Evolutionary conservation across 2,113 vertebrate genomes (phyloP).

Genomic region (Atractosteus spatula): DNA sequence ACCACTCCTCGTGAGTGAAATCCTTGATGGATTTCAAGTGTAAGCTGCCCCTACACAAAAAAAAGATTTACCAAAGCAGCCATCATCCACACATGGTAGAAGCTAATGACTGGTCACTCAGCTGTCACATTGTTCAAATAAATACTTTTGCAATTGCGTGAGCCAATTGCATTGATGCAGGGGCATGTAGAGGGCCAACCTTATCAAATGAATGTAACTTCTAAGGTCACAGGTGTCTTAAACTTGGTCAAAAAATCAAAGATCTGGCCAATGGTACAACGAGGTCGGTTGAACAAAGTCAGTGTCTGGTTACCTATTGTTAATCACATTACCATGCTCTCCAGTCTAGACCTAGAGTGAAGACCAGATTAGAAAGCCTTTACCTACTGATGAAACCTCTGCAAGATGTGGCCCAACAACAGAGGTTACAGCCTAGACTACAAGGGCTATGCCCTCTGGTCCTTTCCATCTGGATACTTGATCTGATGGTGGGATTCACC

Average conservation of each 20-base stretch:
- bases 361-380: background rate
- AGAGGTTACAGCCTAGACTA: background rate
- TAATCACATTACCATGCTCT: constrained; percentile 55
- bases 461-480: constrained; percentile 49
- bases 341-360: constrained; percentile 36
- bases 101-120: too few relatives aligned
- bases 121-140: too few relatives aligned
- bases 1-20: too few relatives aligned
- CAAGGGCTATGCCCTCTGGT: background rate
- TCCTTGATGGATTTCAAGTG: too few relatives aligned
- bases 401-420: too few relatives aligned
- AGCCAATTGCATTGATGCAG: too few relatives aligned
- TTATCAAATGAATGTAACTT: background rate
- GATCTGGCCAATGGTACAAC: background rate
- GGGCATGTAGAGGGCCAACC: background rate
- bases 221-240: constrained; percentile 9
- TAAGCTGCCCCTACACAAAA: too few relatives aligned
- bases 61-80: too few relatives aligned
- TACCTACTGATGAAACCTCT: too few relatives aligned
- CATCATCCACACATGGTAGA: too few relatives aligned
- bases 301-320: constrained; percentile 25
- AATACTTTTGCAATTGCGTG: too few relatives aligned
- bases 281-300: constrained; percentile 19
- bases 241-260: background rate
- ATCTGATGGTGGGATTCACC: constrained; percentile 40